Evolutionary conservation across 2,888 invertebrate species (phyloP).

Genomic region (Lathronympha strigana): DNA sequence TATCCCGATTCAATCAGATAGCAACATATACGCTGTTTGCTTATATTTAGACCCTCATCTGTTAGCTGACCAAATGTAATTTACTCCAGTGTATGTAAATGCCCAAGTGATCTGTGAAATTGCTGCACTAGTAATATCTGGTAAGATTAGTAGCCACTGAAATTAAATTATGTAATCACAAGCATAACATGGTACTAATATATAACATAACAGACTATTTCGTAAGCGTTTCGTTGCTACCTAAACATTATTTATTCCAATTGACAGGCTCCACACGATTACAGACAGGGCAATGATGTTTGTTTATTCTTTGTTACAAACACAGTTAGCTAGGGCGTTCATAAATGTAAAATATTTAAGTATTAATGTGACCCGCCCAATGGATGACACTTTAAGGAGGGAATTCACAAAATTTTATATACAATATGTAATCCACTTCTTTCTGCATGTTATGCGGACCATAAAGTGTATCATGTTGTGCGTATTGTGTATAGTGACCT

Average conservation of each 20-base stretch:
- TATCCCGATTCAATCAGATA: constrained; percentile 40
- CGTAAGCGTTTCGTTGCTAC: background rate
- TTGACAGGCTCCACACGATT: background rate
- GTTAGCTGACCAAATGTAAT: constrained; percentile 39
- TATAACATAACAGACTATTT: background rate
- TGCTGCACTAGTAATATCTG: background rate
- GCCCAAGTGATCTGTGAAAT: background rate
- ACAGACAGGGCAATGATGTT: constrained; percentile 4
- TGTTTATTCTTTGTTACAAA: constrained; percentile 6
- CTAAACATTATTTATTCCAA: background rate
- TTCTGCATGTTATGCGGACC: too few species aligned
- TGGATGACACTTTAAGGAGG: too few species aligned
- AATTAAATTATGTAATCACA: background rate
- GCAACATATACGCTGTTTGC: constrained; percentile 25
- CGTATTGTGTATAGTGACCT: too few species aligned
- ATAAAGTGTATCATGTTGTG: too few species aligned
- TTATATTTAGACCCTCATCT: constrained; percentile 29
- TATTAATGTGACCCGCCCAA: too few species aligned
- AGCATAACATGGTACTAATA: background rate
- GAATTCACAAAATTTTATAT: too few species aligned
- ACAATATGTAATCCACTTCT: too few species aligned
- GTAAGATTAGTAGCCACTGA: background rate
- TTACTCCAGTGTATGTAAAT: constrained; percentile 35
- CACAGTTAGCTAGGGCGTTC: background rate
- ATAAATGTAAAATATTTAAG: constrained; percentile 16